Base-by-base conservation (phyloP, 2,888 invertebrate species). In the Cerastis leucographa region DNA sequence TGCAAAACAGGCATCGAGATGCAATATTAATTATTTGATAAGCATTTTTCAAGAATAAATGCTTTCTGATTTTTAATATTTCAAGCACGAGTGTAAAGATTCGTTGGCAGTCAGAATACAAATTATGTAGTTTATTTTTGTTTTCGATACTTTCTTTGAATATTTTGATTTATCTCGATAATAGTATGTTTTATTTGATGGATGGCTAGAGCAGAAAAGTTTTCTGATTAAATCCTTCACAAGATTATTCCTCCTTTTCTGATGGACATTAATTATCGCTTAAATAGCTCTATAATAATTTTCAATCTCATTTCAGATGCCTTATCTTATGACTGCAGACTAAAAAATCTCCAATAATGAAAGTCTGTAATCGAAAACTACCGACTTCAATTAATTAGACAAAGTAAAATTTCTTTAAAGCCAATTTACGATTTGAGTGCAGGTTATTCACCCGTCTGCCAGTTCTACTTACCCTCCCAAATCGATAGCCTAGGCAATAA, bases 401-500 rank as follows among this genome's bases (percentile, higher is more conserved):
- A 8, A 17, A 17, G 4, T 29, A 29, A 6, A 68, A 51, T 35
- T 22, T 35, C 25, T 75, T 51, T 9, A 46, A 61, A 61, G 42
- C 59, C 29, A 19, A 22, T 11, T 9, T 17, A 29, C 2, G 25
- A 46, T 64, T 49, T 40, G 4, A 49, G 29, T 35, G 12, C 9
- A 44, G 74, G 67, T 64, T 46, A 40, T 74, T 74, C 70, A 80
- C 49, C 62, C 42, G 40, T 29, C 68, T 22, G 11, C 44, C 0
- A 49, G 22, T n/a, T 49, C 51, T 73, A n/a, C 65, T 66, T 74
- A 65, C 56, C 79, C 35, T 42, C 44, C 25, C 49, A 35, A 74
- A 80, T 74, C 87, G 54, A 77, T 79, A 75, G 51, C 35, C 67
- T 74, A 74, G 77, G 75, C 71, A 76, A 83, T 86, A 87, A 81